Base-by-base conservation (phyloP, 1,140 invertebrate genomes). In the Drosophila sechellia region DNA sequence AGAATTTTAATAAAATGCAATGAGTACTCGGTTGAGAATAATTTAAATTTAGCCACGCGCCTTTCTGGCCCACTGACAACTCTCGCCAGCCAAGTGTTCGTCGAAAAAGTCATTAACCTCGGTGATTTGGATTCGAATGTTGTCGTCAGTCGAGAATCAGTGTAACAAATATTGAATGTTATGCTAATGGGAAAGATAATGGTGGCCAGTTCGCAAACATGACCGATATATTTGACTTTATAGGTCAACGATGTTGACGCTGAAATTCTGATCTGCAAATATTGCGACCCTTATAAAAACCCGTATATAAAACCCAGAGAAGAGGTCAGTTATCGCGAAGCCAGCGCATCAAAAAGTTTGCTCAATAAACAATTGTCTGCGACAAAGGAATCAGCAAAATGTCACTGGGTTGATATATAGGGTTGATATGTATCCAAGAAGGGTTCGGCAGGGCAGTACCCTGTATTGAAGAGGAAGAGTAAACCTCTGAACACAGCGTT, bases 51-150 rank as follows among this genome's bases (percentile, higher is more conserved):
- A 80, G 72, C 56, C 49, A 46, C 64, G 35, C 64, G 71, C 15
- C 71, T 80, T 77, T 68, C 57, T 77, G 61, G 65, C 60, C 43
- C 78, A 71, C 43, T 73, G 55, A 56, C 74, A 70, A 13, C 50
- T 70, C 52, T 70, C 52, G 60, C 27, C 46, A 10, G 60, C 17
- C 31, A 45, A 73, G 45, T 58, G 50, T 60, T 72, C 40, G 17
- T 11, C 5, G 13, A 40, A 72, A 76, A 77, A 77, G 81, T 84
- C 81, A 84, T 80, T 84, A 84, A 84, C 81, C 81, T 84, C 81
- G 77, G 12, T 27, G 43, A 76, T 57, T 66, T 66, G 65, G 54
- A 46, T 71, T 63, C 58, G 57, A 81, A 50, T 58, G 57, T 75
- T 69, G 63, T 64, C 57, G 58, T 57, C 52, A 55, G 37, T 5